A percentile compares a stretch with the other conserved stretches of the same genome.
phyloP scores from a whole-genome alignment of 2,113 vertebrate genomes.

The Pygoscelis adeliae region DNA sequence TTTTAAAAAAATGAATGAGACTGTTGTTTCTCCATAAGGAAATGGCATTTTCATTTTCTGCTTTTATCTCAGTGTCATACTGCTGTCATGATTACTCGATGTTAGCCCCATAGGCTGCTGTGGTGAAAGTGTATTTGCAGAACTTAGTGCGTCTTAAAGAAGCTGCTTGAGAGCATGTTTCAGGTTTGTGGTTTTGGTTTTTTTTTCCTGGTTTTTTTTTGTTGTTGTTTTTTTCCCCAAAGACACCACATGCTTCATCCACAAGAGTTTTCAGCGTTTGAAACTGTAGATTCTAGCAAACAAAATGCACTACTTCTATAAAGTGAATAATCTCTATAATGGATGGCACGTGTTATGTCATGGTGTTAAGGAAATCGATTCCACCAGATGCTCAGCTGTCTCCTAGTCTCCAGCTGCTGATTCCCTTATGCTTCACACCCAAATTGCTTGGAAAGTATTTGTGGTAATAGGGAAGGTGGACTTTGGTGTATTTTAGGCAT shows the following conservation, averaged over 20 bases:
- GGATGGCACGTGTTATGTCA: conserved; percentile 12
- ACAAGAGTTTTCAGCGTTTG: not conserved
- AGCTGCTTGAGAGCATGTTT: not conserved
- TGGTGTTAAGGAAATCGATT: not conserved
- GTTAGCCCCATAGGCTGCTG: not conserved
- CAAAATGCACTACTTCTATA: not conserved
- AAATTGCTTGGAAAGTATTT: conserved; percentile 60
- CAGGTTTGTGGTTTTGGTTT: not conserved
- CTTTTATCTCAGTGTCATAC: not conserved
- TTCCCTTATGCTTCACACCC: not conserved
- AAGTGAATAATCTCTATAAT: not conserved
- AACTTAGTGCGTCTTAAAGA: not conserved
- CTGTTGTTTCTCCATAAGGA: not conserved
- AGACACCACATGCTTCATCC: not conserved
- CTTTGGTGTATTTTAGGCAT: conserved; percentile 33
- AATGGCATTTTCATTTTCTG: not conserved
- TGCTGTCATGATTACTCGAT: not conserved
- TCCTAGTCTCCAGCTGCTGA: conserved; percentile 49
- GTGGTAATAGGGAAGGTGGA: conserved; percentile 2
- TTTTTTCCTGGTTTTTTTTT: too few relatives aligned
- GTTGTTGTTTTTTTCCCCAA: not conserved
- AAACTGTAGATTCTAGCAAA: not conserved
- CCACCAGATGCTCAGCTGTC: conserved; percentile 42
- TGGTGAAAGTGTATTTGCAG: not conserved
- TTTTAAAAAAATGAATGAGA: not conserved